phyloP scores from a whole-genome alignment of 2,888 invertebrate species.

The Idaea biselata region DNA sequence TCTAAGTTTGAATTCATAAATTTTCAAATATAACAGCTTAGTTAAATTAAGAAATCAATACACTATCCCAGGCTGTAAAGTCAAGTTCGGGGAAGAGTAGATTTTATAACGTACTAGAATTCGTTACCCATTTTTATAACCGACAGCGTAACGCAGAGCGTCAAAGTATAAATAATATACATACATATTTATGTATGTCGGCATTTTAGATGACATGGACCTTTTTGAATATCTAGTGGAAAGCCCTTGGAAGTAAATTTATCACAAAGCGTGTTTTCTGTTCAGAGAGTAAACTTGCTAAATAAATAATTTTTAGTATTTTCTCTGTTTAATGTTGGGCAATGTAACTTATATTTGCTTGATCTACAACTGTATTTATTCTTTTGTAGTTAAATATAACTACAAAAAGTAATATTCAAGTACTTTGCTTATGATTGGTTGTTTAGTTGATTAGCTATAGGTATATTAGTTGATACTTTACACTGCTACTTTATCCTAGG shows the following conservation, averaged over 20 bases:
- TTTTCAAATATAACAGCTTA: neutral
- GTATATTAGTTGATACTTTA: too few relatives aligned
- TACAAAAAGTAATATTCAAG: too few relatives aligned
- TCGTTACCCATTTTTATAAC: neutral
- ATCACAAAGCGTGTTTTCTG: slow-evolving; percentile 24
- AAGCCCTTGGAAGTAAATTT: slow-evolving; percentile 36
- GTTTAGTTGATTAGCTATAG: too few relatives aligned
- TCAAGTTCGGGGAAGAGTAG: neutral
- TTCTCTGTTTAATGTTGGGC: neutral
- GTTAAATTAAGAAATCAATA: neutral
- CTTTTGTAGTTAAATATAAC: neutral
- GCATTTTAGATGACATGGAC: slow-evolving; percentile 44
- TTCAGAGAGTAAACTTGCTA: slow-evolving; percentile 22
- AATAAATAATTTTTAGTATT: slow-evolving; percentile 16
- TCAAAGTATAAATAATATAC: slow-evolving; percentile 48
- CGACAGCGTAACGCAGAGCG: neutral
- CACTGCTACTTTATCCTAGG: too few relatives aligned
- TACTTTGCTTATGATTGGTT: too few relatives aligned
- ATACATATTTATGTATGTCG: slow-evolving; percentile 24
- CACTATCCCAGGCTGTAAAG: neutral
- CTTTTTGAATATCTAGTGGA: slow-evolving; percentile 38
- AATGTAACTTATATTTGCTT: neutral
- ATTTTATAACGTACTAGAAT: neutral
- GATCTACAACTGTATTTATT: neutral
- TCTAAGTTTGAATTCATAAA: neutral